phyloP scores from a whole-genome alignment of 2,888 invertebrate species.

The Holacanthella duospinosa region DNA sequence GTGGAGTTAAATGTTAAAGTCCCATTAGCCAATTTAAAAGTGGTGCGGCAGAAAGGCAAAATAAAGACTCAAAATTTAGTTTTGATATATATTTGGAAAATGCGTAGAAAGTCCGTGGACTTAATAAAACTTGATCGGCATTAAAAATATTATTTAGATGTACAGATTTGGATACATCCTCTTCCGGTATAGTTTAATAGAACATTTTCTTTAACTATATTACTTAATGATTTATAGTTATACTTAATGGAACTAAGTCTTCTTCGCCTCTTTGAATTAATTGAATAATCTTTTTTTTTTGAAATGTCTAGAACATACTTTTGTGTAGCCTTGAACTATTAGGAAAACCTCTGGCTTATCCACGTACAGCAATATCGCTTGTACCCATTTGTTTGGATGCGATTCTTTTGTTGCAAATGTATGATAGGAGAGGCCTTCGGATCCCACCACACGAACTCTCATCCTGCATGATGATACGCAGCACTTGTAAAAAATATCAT shows the following conservation, averaged over 20 bases:
- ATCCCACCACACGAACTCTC: constrained; percentile 34
- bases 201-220: too few species aligned
- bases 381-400: constrained; percentile 33
- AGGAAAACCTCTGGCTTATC: constrained; percentile 35
- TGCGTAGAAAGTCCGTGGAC: too few species aligned
- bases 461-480: constrained; percentile 37
- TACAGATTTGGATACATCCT: too few species aligned
- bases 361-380: constrained; percentile 35
- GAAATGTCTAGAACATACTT: constrained; percentile 36
- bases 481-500: constrained; percentile 37
- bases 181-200: too few species aligned
- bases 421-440: constrained; percentile 36
- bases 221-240: not conserved
- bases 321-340: constrained; percentile 34
- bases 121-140: too few species aligned
- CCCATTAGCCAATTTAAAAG: too few species aligned
- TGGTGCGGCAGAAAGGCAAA: too few species aligned
- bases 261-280: constrained; percentile 36
- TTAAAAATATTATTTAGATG: too few species aligned
- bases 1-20: too few species aligned
- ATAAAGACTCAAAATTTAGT: too few species aligned
- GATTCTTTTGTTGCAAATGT: constrained; percentile 34
- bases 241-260: constrained; percentile 34
- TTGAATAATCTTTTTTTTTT: constrained; percentile 34
- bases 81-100: too few species aligned